A percentile compares a stretch with the other conserved stretches of the same genome.
These are phyloP conservation scores for Leiothrix lutea DNA, from an alignment of 2,113 vertebrate species.

Conservation along the genomic window DNA sequence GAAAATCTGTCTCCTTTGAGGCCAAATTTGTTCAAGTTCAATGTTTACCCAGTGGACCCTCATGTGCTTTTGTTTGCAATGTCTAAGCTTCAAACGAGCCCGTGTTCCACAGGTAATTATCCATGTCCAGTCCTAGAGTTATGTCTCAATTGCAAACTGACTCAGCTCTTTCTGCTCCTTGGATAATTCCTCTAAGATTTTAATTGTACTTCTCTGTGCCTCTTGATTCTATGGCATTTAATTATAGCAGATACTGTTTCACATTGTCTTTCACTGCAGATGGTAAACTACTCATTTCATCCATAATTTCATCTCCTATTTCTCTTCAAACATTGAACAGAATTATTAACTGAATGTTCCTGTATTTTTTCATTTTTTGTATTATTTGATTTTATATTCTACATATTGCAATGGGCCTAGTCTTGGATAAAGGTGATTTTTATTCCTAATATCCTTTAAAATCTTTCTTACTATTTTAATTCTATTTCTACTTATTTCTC, in stretches of 20 bases:
- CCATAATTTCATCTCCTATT: not conserved
- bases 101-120: not conserved
- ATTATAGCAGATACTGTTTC: not conserved
- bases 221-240: slow-evolving; percentile 1
- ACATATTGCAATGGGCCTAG: not conserved
- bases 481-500: not conserved
- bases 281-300: slow-evolving; percentile 14
- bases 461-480: not conserved
- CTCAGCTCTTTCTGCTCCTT: not conserved
- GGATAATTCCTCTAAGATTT: not conserved
- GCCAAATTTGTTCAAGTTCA: not conserved
- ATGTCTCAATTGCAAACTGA: not conserved
- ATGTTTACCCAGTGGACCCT: not conserved
- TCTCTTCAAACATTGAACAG: slow-evolving; percentile 5
- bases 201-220: not conserved
- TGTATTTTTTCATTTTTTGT: not conserved
- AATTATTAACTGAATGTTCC: slow-evolving; percentile 7
- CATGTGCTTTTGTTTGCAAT: not conserved
- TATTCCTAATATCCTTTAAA: slow-evolving; percentile 6
- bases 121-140: not conserved
- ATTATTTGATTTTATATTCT: not conserved
- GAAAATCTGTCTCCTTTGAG: not conserved
- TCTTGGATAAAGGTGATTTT: not conserved
- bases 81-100: not conserved
- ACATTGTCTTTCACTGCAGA: not conserved